These are phyloP conservation scores for Melipona quadrifasciata DNA, from an alignment of 1,140 invertebrate species.

Conservation along the genomic window DNA sequence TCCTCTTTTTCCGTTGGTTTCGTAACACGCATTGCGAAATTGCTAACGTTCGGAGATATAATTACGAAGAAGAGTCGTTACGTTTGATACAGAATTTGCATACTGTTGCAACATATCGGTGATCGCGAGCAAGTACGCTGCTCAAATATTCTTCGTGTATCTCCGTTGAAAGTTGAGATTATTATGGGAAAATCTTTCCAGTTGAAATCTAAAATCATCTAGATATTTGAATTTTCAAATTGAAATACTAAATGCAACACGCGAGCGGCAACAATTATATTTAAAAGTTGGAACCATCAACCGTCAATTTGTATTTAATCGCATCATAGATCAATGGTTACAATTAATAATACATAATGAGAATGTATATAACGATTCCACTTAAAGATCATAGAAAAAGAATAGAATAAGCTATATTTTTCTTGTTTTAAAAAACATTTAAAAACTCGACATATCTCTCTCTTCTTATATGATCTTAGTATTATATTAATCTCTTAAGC, in stretches of 20 bases:
- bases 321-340: too few species aligned
- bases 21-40: constrained; percentile 33
- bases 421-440: too few species aligned
- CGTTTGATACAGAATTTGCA: constrained; percentile 6
- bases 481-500: too few species aligned
- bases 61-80: constrained; percentile 1
- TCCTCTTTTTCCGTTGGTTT: constrained; percentile 20
- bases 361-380: too few species aligned
- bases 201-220: neutral
- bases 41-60: constrained; percentile 1
- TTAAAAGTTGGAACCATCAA: too few species aligned
- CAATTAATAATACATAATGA: too few species aligned
- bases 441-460: too few species aligned
- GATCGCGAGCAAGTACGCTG: neutral
- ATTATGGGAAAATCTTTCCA: neutral
- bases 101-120: constrained; percentile 4
- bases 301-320: too few species aligned
- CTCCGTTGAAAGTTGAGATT: neutral
- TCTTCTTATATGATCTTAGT: too few species aligned
- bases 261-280: too few species aligned
- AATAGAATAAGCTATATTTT: too few species aligned
- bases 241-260: neutral
- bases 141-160: neutral
- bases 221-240: neutral
- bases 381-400: too few species aligned